Evolutionary conservation across 2,888 invertebrate genomes (phyloP), one percentile per base, ranked within the genome.

Genomic region (Buathra laborator): DNA sequence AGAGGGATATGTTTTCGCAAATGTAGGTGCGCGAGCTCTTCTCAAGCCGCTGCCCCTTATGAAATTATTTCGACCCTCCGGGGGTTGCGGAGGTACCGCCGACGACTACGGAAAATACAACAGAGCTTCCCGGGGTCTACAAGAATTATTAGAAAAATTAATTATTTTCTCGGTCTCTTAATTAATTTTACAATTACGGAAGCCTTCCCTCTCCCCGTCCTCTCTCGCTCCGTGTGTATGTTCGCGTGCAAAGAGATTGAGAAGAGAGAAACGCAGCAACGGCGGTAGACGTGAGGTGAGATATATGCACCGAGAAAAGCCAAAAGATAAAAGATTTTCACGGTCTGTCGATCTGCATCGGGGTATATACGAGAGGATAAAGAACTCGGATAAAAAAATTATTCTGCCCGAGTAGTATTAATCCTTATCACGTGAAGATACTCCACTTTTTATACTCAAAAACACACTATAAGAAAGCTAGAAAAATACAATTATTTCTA

Each of bases 121-220:
- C 90, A 89, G 88, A 88, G 87, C 53, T 53, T 37, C 37, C 87
- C 74, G 56, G 83, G 19, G 78, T 51, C 87, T 88, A 90, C 89
- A 91, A 92, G 92, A 93, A 92, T 93, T 93, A 94, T 93, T 93
- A 93, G 93, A 93, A 93, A 94, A 94, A 93, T 93, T 94, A 93
- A 93, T 94, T 93, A 94, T 93, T 93, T 93, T 90, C 89, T 90
- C 91, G 90, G 92, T 90, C 93, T 93, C 92, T 93, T 93, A 93
- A 93, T 93, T 93, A 93, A 93, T 93, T 93, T 93, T 92, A 91
- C 92, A 93, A 93, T 93, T 93, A 91, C 90, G 87, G 79, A 79
- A 62, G 84, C 83, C 84, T 87, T 88, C 85, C 84, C 85, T 86
- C 85, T 84, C 85, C 29, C 12, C 44, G 66, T 16, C 64, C 37